A percentile compares a stretch with the other conserved stretches of the same genome.
Conservation (phyloP, 2,888 invertebrate species). For the Caenorhabditis panamensis region DNA sequence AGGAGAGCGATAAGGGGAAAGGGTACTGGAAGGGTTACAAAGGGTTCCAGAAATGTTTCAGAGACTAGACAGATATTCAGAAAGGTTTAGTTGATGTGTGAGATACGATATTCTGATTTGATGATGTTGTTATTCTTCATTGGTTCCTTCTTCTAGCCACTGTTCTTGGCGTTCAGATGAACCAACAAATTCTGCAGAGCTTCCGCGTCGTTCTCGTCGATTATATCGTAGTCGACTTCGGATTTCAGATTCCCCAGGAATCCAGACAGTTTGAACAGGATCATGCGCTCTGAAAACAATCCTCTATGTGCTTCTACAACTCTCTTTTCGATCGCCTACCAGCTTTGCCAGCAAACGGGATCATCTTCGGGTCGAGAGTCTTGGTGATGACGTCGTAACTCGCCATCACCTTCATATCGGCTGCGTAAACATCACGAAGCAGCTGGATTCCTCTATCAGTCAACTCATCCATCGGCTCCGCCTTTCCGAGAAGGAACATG, state of each 20-base stretch:
- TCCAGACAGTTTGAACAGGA: constrained; percentile 49
- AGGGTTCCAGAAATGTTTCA: background rate
- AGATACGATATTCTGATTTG: background rate
- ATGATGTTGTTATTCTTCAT: background rate
- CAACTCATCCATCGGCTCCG: constrained; percentile 33
- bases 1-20: background rate
- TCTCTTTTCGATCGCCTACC: constrained; percentile 18
- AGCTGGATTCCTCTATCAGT: constrained; percentile 24
- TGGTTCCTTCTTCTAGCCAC: constrained; percentile 10
- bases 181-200: constrained; percentile 19
- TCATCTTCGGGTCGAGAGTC: constrained; percentile 23
- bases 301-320: background rate
- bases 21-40: background rate
- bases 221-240: constrained; percentile 37
- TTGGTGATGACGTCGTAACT: constrained; percentile 37
- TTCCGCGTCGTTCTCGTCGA: constrained; percentile 29
- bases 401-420: constrained; percentile 28
- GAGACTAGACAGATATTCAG: background rate
- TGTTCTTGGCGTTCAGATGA: constrained; percentile 31
- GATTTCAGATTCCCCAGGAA: constrained; percentile 16
- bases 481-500: constrained; percentile 25
- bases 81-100: background rate
- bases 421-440: constrained; percentile 19
- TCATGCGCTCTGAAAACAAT: constrained; percentile 49
- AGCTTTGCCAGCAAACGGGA: constrained; percentile 40